Conservation (phyloP, 2,113 vertebrate species). For the Pluvianellus socialis region DNA sequence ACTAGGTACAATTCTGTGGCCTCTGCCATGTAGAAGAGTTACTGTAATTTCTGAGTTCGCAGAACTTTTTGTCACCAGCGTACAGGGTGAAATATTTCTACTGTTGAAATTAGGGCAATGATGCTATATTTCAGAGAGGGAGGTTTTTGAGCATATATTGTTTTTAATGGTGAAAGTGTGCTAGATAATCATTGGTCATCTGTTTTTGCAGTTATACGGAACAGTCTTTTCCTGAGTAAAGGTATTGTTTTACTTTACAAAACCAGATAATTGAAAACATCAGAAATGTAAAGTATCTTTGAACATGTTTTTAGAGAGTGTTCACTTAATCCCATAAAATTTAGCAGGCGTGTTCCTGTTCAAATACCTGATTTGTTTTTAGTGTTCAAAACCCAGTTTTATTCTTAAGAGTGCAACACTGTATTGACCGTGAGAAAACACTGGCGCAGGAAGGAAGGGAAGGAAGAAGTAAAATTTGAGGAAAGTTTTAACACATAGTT, state of each 20-base stretch:
- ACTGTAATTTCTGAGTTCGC: background rate
- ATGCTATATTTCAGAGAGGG: rapidly evolving
- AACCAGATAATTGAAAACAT: background rate
- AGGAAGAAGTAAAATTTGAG: slow-evolving; percentile 33
- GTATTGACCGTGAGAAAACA: background rate
- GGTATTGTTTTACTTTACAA: background rate
- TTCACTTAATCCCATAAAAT: background rate
- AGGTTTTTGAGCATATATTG: background rate
- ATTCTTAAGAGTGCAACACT: background rate
- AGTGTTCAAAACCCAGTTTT: background rate
- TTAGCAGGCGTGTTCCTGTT: background rate
- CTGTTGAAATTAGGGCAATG: background rate
- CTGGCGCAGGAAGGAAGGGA: slow-evolving; percentile 16
- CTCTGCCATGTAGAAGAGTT: background rate
- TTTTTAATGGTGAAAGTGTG: background rate
- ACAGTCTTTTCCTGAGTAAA: background rate
- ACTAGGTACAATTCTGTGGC: background rate
- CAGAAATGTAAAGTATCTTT: background rate
- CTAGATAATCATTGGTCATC: background rate
- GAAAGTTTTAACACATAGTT: background rate
- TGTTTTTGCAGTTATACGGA: background rate
- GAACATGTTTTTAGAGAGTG: background rate
- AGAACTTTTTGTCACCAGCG: background rate
- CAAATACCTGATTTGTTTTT: background rate
- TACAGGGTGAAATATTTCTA: background rate